Evolutionary conservation across 2,113 vertebrate genomes (phyloP).

Genomic region (Hydropotes inermis): DNA sequence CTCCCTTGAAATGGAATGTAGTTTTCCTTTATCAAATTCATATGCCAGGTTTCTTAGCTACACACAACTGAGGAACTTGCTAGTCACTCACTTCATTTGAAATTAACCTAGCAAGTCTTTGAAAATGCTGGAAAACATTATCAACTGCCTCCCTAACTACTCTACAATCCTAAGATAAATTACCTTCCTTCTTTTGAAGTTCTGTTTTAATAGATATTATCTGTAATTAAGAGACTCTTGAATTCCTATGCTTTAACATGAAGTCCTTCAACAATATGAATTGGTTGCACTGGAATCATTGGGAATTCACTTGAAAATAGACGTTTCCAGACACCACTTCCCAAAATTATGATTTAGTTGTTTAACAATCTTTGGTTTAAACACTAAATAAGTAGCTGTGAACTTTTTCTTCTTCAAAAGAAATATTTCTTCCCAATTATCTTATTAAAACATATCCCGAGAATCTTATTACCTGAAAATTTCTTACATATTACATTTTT

Average conservation of each 20-base stretch:
- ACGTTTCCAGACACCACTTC: background rate
- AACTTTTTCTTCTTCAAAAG: background rate
- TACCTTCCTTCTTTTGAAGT: background rate
- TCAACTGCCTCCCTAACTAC: background rate
- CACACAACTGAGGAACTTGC: background rate
- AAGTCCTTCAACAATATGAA: background rate
- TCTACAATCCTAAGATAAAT: background rate
- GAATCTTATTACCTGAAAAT: background rate
- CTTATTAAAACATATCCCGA: background rate
- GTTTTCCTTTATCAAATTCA: constrained; percentile 4
- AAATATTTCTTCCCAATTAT: background rate
- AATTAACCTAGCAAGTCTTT: background rate
- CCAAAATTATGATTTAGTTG: background rate
- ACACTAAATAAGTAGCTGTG: background rate
- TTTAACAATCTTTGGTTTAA: background rate
- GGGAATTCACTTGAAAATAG: background rate
- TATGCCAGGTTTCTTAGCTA: background rate
- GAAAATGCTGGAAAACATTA: background rate
- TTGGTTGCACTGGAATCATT: background rate
- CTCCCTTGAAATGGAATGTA: background rate
- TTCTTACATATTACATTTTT: background rate
- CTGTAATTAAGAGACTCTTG: background rate
- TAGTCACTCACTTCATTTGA: constrained; percentile 5
- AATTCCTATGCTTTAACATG: background rate
- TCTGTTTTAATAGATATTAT: background rate